Conservation (phyloP, 2,797 vertebrate genomes). For the Pangasius macronema region DNA sequence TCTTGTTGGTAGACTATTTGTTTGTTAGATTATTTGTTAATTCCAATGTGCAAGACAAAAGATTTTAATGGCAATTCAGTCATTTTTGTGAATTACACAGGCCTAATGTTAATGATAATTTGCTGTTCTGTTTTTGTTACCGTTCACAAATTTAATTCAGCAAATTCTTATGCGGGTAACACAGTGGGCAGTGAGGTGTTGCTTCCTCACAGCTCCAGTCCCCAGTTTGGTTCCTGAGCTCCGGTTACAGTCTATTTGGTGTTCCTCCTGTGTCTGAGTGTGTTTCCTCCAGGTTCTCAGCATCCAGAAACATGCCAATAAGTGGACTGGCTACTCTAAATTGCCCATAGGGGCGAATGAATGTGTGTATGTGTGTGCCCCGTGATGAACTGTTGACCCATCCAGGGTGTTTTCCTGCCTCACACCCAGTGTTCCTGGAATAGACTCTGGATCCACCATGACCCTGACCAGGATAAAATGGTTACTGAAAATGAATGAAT, state of each 20-base stretch:
- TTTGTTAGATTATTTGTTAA: not conserved
- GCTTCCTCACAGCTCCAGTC: not conserved
- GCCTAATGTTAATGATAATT: not conserved
- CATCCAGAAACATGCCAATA: conserved; percentile 5
- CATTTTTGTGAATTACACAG: not conserved
- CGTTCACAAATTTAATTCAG: not conserved
- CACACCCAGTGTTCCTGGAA: not conserved
- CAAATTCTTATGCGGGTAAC: not conserved
- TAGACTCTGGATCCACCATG: not conserved
- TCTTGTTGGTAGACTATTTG: not conserved
- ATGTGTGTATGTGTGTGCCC: not conserved
- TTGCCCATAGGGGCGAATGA: not conserved
- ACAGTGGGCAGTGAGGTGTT: not conserved
- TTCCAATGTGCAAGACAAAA: not conserved
- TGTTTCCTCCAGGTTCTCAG: not conserved
- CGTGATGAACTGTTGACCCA: no score
- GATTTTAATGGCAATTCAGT: no score
- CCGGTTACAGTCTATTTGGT: not conserved
- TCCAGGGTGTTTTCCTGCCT: no score
- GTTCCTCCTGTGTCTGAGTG: not conserved
- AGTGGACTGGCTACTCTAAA: not conserved
- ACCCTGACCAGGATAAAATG: conserved; percentile 2
- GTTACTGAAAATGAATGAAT: conserved; percentile 21
- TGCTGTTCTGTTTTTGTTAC: not conserved
- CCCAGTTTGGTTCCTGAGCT: not conserved